Percentiles rank a stretch among this genome's conserved stretches.
phyloP scores from a whole-genome alignment of 2,113 vertebrate species.

The Pluvianellus socialis region DNA sequence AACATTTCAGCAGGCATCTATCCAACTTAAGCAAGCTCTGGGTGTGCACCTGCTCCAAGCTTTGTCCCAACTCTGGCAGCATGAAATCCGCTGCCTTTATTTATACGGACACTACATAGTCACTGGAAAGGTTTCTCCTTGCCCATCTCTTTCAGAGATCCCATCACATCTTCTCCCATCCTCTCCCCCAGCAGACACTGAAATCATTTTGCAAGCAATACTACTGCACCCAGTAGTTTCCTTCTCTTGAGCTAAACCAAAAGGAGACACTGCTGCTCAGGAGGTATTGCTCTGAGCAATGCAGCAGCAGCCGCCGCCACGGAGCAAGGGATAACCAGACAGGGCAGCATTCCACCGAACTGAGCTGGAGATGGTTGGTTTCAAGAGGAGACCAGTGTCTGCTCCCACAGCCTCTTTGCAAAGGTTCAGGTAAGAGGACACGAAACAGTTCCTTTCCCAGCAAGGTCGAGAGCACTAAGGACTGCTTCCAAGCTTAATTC shows the following conservation, averaged over 20 bases:
- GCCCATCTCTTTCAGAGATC: background rate
- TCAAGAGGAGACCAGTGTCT: background rate
- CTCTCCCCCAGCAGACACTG: background rate
- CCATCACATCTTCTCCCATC: background rate
- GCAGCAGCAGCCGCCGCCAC: background rate
- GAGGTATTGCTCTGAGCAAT: background rate
- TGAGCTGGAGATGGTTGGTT: background rate
- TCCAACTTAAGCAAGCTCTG: background rate
- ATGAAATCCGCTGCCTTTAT: background rate
- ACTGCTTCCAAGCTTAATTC: background rate
- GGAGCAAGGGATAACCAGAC: background rate
- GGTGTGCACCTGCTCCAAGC: background rate
- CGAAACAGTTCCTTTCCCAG: background rate
- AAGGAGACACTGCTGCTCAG: background rate
- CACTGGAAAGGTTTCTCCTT: background rate
- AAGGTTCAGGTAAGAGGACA: background rate
- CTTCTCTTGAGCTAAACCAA: background rate
- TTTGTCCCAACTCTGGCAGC: background rate
- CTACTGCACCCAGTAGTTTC: background rate
- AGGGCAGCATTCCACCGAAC: slow-evolving; percentile 6
- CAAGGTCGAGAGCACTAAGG: background rate
- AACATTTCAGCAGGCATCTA: slow-evolving; percentile 17
- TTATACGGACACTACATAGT: background rate
- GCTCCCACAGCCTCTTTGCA: background rate
- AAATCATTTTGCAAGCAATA: background rate